Conservation (phyloP, 1,140 invertebrate species). For the Drosophila nigromelanica region DNA sequence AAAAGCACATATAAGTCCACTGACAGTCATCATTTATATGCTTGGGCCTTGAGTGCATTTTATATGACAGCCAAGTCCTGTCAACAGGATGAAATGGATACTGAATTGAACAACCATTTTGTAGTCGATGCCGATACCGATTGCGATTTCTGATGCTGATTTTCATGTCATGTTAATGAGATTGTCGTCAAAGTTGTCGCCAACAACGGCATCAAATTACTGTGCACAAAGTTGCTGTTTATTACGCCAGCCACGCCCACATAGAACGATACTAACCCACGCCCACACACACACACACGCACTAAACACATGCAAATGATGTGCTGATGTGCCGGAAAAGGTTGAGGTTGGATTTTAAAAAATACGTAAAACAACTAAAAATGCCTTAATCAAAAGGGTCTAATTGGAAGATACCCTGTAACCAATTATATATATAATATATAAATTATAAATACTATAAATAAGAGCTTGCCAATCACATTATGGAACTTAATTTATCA, state of each 20-base stretch:
- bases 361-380: no score
- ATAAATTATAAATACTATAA: no score
- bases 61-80: slow-evolving; percentile 31
- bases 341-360: not conserved
- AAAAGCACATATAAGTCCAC: slow-evolving; percentile 21
- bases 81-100: slow-evolving; percentile 26
- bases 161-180: slow-evolving; percentile 72
- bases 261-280: not conserved
- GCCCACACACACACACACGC: slow-evolving; percentile 3
- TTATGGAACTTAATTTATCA: no score
- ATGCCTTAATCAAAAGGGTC: not conserved
- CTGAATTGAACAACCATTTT: slow-evolving; percentile 14
- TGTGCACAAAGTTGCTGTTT: slow-evolving; percentile 54
- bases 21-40: slow-evolving; percentile 26
- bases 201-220: slow-evolving; percentile 57
- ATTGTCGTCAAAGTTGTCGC: slow-evolving; percentile 58
- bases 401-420: no score
- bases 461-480: no score
- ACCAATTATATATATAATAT: no score
- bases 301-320: slow-evolving; percentile 68
- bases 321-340: slow-evolving; percentile 55
- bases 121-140: slow-evolving; percentile 30
- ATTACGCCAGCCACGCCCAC: slow-evolving; percentile 23
- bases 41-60: slow-evolving; percentile 12
- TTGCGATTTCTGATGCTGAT: slow-evolving; percentile 31